A percentile compares a stretch with the other conserved stretches of the same genome.
Evolutionary conservation across 1,140 invertebrate species (phyloP).

Genomic region (Diabrotica undecimpunctata): DNA sequence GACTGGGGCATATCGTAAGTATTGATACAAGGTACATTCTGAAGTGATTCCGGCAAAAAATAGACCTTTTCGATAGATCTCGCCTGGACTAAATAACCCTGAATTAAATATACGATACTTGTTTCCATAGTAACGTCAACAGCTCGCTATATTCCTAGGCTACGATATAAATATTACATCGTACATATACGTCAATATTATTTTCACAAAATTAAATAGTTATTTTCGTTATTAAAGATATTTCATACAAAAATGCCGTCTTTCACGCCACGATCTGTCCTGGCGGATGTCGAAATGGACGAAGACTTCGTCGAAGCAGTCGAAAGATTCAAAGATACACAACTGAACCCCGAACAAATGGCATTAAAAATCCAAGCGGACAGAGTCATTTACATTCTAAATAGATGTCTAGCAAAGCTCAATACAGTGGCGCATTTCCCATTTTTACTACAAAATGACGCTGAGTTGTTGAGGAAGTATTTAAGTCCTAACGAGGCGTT

Average conservation of each 20-base stretch:
- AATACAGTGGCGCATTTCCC: slow-evolving; percentile 28
- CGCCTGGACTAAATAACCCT: too few species aligned
- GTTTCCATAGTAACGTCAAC: too few species aligned
- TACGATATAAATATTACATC: too few species aligned
- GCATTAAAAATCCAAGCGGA: slow-evolving; percentile 31
- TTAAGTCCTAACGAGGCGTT: slow-evolving; percentile 8
- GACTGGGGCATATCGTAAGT: too few species aligned
- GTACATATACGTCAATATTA: too few species aligned
- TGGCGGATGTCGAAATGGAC: slow-evolving; percentile 14
- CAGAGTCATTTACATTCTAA: slow-evolving; percentile 30
- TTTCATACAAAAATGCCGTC: slow-evolving; percentile 7
- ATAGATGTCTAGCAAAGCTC: slow-evolving; percentile 25
- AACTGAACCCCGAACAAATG: slow-evolving; percentile 25
- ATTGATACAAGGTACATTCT: too few species aligned
- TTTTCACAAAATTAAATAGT: too few species aligned
- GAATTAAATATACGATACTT: too few species aligned
- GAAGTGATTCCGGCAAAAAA: too few species aligned
- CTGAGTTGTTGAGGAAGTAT: slow-evolving; percentile 9
- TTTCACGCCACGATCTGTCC: slow-evolving; percentile 6
- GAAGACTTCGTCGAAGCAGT: slow-evolving; percentile 12
- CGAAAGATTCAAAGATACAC: slow-evolving; percentile 7
- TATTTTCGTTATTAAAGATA: too few species aligned
- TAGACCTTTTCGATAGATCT: too few species aligned
- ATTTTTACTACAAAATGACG: slow-evolving; percentile 19
- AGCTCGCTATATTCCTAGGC: too few species aligned